phyloP scores from a whole-genome alignment of 2,113 vertebrate genomes.

The Noturus placidus region DNA sequence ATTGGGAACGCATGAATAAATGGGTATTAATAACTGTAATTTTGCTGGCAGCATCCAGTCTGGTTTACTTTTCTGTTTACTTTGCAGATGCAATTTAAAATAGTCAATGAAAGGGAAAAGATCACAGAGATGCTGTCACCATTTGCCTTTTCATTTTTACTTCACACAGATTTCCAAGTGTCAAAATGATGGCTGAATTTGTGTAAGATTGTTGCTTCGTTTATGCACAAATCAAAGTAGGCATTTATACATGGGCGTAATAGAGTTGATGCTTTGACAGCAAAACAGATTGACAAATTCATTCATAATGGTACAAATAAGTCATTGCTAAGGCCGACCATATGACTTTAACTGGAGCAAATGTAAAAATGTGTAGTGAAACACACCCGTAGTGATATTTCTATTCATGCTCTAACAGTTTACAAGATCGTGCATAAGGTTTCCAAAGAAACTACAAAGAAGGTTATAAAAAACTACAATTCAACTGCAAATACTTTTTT shows the following conservation, averaged over 20 bases:
- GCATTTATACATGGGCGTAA: not conserved
- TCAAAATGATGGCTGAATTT: slow-evolving; percentile 7
- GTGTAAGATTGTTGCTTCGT: not conserved
- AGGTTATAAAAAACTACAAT: not conserved
- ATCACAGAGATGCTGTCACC: not conserved
- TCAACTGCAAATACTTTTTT: not conserved
- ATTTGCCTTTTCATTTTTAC: slow-evolving; percentile 25
- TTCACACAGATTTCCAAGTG: slow-evolving; percentile 1
- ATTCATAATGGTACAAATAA: not conserved
- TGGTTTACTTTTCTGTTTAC: slow-evolving; percentile 41
- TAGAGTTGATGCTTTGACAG: not conserved
- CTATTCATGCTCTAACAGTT: not conserved
- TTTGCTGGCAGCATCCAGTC: slow-evolving; percentile 35
- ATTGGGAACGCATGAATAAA: slow-evolving; percentile 55
- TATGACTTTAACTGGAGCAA: not conserved
- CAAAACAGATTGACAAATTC: not conserved
- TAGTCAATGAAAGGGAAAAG: slow-evolving; percentile 16
- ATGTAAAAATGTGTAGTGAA: not conserved
- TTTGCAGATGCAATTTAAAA: slow-evolving; percentile 22
- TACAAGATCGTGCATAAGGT: not conserved
- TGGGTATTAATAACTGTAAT: slow-evolving; percentile 52
- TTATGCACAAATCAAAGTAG: slow-evolving; percentile 19
- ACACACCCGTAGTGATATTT: not conserved
- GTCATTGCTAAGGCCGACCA: not conserved
- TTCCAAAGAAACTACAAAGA: not conserved